Conservation (phyloP, 2,113 vertebrate species). For the Philantomba maxwellii region DNA sequence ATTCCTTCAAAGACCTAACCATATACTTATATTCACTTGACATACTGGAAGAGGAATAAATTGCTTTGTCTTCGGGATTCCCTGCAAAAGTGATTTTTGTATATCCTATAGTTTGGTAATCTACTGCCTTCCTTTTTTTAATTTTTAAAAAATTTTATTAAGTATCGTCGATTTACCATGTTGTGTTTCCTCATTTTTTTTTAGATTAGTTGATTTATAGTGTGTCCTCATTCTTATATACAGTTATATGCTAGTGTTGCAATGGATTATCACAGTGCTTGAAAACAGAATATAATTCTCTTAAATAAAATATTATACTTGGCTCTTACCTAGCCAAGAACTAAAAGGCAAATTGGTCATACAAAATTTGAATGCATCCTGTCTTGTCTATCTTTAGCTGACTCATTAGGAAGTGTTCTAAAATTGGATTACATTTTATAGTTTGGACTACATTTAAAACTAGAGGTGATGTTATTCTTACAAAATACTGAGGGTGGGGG, state of each 20-base stretch:
- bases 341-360: background rate
- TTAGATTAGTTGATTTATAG: background rate
- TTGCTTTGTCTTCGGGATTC: conserved; percentile 11
- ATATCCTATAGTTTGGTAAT: background rate
- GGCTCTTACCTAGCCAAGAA: background rate
- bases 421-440: conserved; percentile 16
- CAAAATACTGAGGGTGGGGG: background rate
- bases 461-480: background rate
- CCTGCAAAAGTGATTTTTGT: background rate
- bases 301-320: background rate
- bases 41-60: background rate
- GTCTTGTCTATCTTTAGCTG: background rate
- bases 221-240: background rate
- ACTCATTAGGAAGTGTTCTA: conserved; percentile 34
- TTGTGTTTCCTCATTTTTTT: background rate
- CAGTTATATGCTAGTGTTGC: background rate
- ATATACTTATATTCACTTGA: background rate
- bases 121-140: background rate
- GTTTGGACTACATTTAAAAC: background rate
- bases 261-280: background rate
- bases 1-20: background rate
- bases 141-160: background rate
- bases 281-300: background rate
- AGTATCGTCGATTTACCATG: background rate
- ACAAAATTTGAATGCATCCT: conserved; percentile 15